These are phyloP conservation scores for Stegana nigrithorax DNA, from an alignment of 2,888 invertebrate genomes.

Conservation along the genomic window DNA sequence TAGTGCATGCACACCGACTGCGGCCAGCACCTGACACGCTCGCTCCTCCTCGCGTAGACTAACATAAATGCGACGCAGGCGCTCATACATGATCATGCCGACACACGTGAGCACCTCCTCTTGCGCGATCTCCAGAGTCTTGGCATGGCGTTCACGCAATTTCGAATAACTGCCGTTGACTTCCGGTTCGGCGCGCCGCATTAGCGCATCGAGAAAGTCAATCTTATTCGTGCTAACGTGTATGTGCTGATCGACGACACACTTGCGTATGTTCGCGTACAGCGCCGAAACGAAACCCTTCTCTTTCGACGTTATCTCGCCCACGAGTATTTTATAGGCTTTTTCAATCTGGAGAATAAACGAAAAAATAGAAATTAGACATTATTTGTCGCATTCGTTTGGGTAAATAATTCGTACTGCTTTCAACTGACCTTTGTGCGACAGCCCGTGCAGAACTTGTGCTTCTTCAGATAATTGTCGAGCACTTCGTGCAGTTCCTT, in stretches of 20 bases:
- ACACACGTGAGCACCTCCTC: slow-evolving; percentile 95
- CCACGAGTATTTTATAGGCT: slow-evolving; percentile 89
- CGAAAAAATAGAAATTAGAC: neutral
- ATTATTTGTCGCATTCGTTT: too few relatives aligned
- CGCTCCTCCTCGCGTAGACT: slow-evolving; percentile 91
- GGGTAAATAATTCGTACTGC: neutral
- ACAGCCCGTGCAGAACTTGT: slow-evolving; percentile 94
- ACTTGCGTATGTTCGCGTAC: slow-evolving; percentile 88
- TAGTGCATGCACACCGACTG: slow-evolving; percentile 87
- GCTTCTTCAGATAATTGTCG: slow-evolving; percentile 91
- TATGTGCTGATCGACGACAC: slow-evolving; percentile 86
- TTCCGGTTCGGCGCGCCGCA: slow-evolving; percentile 92
- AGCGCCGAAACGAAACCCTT: slow-evolving; percentile 89
- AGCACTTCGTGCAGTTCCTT: slow-evolving; percentile 86
- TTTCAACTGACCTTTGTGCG: slow-evolving; percentile 81
- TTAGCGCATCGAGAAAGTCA: slow-evolving; percentile 88
- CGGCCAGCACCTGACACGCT: slow-evolving; percentile 93
- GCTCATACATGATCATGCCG: slow-evolving; percentile 92
- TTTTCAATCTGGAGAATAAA: slow-evolving; percentile 71
- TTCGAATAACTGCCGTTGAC: slow-evolving; percentile 76
- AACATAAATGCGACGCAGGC: slow-evolving; percentile 87
- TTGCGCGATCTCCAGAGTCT: slow-evolving; percentile 96
- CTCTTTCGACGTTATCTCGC: slow-evolving; percentile 86
- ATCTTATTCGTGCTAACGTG: slow-evolving; percentile 86
- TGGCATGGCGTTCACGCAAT: slow-evolving; percentile 91